These are phyloP conservation scores for Teleopsis dalmanni DNA, from an alignment of 1,140 invertebrate species.

Conservation along the genomic window DNA sequence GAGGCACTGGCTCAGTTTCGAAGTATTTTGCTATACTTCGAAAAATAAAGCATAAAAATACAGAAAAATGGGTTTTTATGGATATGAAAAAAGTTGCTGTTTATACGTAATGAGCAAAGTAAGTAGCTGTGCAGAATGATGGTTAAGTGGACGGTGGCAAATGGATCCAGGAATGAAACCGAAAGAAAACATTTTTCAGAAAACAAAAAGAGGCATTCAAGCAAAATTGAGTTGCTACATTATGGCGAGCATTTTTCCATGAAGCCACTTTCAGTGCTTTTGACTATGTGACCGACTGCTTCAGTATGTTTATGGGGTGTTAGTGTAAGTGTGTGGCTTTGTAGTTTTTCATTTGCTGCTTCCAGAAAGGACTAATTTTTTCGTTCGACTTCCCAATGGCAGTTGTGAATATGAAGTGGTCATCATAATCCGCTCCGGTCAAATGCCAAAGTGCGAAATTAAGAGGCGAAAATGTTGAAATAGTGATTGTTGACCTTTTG, in stretches of 20 bases:
- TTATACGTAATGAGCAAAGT: too few relatives aligned
- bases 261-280: not conserved
- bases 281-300: not conserved
- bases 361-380: not conserved
- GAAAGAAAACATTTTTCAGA: too few relatives aligned
- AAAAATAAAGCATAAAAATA: too few relatives aligned
- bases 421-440: conserved; percentile 5
- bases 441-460: conserved; percentile 8
- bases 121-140: too few relatives aligned
- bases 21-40: too few relatives aligned
- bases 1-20: too few relatives aligned
- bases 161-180: too few relatives aligned
- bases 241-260: conserved; percentile 6
- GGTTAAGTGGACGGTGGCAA: too few relatives aligned
- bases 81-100: too few relatives aligned
- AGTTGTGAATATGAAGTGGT: conserved; percentile 6
- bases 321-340: not conserved
- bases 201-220: conserved; percentile 10
- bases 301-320: not conserved
- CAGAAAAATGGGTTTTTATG: too few relatives aligned
- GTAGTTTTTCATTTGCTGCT: not conserved
- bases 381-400: conserved; percentile 6
- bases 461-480: conserved; percentile 8
- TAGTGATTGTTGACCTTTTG: not conserved
- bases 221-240: conserved; percentile 14